These are phyloP conservation scores for Dendroctonus valens DNA, from an alignment of 1,140 invertebrate genomes.

Conservation along the genomic window DNA sequence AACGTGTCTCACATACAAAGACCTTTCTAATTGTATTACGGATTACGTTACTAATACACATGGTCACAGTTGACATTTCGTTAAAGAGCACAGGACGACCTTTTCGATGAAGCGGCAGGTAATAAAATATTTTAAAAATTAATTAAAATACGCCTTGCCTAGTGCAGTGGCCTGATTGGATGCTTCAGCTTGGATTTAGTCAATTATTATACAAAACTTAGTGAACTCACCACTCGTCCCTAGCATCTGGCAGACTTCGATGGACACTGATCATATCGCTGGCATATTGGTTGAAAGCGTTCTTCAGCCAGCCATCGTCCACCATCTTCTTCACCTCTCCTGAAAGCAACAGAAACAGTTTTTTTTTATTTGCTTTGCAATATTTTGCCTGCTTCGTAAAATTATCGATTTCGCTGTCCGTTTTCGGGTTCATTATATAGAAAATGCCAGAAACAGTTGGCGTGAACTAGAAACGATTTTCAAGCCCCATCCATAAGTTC, in stretches of 20 bases:
- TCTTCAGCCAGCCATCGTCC: constrained; percentile 93
- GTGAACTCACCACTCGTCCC: constrained; percentile 86
- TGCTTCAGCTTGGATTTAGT: background rate
- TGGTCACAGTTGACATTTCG: background rate
- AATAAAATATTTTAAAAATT: background rate
- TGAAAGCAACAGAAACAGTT: constrained; percentile 44
- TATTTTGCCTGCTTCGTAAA: too few species aligned
- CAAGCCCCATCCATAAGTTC: too few species aligned
- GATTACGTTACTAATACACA: too few species aligned
- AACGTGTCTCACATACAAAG: too few species aligned
- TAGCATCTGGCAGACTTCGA: constrained; percentile 85
- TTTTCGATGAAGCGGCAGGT: background rate
- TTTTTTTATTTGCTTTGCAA: too few species aligned
- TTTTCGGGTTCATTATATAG: too few species aligned
- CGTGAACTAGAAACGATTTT: too few species aligned
- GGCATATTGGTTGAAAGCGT: constrained; percentile 98
- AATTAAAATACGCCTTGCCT: background rate
- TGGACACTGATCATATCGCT: constrained; percentile 98
- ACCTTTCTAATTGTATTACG: too few species aligned
- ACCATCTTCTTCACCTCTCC: constrained; percentile 83
- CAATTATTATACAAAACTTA: background rate
- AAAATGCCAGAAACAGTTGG: too few species aligned
- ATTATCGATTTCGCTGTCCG: too few species aligned
- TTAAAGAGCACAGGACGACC: background rate
- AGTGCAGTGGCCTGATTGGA: background rate